Percentiles rank a stretch among this genome's conserved stretches.
Conservation (phyloP, 2,888 invertebrate species). For the Agonopterix heracliana region DNA sequence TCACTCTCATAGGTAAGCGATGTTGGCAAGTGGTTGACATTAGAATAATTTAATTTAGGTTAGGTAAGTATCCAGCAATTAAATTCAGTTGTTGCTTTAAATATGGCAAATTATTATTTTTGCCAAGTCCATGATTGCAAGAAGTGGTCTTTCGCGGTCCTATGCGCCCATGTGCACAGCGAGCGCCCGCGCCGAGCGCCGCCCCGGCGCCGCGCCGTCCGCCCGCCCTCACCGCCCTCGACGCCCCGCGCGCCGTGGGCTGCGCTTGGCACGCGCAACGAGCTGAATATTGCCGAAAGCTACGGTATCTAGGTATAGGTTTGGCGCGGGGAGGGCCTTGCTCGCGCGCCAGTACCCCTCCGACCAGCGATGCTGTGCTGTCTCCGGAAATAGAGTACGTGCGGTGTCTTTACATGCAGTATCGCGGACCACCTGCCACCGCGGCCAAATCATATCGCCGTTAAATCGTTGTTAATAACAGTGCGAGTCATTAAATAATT, state of each 20-base stretch:
- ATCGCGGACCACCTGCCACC: slow-evolving; percentile 44
- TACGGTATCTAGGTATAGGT: slow-evolving; percentile 18
- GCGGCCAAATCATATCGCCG: slow-evolving; percentile 35
- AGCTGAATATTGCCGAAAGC: slow-evolving; percentile 55
- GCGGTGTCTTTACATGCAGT: slow-evolving; percentile 46
- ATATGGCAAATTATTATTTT: no score
- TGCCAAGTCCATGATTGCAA: no score
- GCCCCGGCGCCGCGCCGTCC: slow-evolving; percentile 17
- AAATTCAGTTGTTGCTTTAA: no score
- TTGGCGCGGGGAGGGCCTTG: slow-evolving; percentile 46
- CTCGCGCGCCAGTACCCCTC: slow-evolving; percentile 69
- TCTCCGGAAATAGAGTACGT: slow-evolving; percentile 77
- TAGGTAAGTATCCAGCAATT: no score
- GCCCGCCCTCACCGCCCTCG: slow-evolving; percentile 3
- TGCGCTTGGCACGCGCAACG: slow-evolving; percentile 53
- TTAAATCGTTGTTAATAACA: slow-evolving; percentile 59
- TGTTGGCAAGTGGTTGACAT: no score
- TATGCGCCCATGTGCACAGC: background rate
- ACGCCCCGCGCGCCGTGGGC: slow-evolving; percentile 26
- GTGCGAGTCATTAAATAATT: slow-evolving; percentile 31
- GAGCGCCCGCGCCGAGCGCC: slow-evolving; percentile 10
- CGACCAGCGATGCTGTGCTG: slow-evolving; percentile 78
- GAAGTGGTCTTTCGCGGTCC: no score
- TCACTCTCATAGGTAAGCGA: no score
- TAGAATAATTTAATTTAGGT: no score